Base-by-base conservation (phyloP, 2,888 invertebrate genomes). In the Drosophila mettleri region DNA sequence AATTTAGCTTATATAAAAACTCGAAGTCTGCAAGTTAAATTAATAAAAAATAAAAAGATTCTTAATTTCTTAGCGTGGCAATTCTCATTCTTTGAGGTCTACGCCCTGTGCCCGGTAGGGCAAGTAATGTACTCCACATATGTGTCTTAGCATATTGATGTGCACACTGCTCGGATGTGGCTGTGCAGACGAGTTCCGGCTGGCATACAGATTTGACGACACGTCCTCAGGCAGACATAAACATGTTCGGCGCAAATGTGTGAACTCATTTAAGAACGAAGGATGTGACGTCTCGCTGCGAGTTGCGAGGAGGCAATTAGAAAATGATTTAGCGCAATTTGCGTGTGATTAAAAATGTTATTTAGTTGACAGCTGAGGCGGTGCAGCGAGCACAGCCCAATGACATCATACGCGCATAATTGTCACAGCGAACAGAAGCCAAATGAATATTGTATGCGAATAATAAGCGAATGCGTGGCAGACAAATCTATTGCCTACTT, bases 261-360 rank as follows among this genome's bases (percentile, higher is more conserved):
- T 57, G 68, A 80, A 79, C 74, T 74, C 74, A 77, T 77, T 80
- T 68, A 49, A 24, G 48, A 68, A 48, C 39, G 45, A 64, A 54
- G 29, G 63, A 69, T 57, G 65, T 51, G 63, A 69, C 53, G 65
- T 51, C 59, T 33, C 24, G 54, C 46, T 60, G 58, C 60, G 27
- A 18, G 22, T 29, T 62, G 63, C 22, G 29, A 31, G 39, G 29
- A 72, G 86, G 73, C 78, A 86, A 84, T 85, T 85, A 84, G 82
- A 78, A 82, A 82, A 84, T 82, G 78, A 84, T 84, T 84, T 67
- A 76, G 72, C 67, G 58, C 78, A 81, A 80, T 84, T 78, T 74
- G 76, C 73, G 41, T 74, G 55, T 63, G 72, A 81, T 80, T 86
- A 80, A 84, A 84, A 81, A 63, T 71, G 38, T 31, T 54, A 38